Conservation (phyloP, 2,797 vertebrate species). For the Cryptoblepharus egeriae region DNA sequence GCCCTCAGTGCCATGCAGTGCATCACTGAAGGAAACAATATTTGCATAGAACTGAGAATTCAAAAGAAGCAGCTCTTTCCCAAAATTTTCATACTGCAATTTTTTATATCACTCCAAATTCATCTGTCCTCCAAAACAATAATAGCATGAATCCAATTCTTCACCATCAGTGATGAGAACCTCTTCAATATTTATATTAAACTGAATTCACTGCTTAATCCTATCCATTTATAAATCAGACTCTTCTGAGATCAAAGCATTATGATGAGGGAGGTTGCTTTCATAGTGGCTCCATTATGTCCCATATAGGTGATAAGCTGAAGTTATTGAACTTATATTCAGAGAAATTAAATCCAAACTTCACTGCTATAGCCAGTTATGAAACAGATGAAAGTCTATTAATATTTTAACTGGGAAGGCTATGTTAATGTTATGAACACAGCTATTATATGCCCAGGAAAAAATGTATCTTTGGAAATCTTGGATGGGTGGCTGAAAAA, state of each 20-base stretch:
- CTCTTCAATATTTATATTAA: constrained; percentile 23
- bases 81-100: background rate
- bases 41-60: constrained; percentile 24
- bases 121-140: background rate
- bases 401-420: constrained; percentile 33
- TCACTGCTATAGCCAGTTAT: constrained; percentile 24
- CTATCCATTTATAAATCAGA: constrained; percentile 25
- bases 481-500: constrained; percentile 33
- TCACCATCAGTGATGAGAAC: background rate
- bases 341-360: constrained; percentile 31
- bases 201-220: constrained; percentile 8
- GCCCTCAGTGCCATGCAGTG: background rate
- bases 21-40: constrained; percentile 21
- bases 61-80: background rate
- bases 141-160: constrained; percentile 12
- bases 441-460: background rate
- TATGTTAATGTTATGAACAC: background rate
- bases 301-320: constrained; percentile 33
- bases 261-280: constrained; percentile 35
- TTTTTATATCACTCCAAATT: constrained; percentile 1
- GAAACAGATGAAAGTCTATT: constrained; percentile 25
- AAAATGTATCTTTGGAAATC: background rate
- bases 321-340: constrained; percentile 24
- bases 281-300: constrained; percentile 4
- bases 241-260: constrained; percentile 17